Evolutionary conservation across 2,888 invertebrate species (phyloP).

Genomic region (Thelaira solivaga): DNA sequence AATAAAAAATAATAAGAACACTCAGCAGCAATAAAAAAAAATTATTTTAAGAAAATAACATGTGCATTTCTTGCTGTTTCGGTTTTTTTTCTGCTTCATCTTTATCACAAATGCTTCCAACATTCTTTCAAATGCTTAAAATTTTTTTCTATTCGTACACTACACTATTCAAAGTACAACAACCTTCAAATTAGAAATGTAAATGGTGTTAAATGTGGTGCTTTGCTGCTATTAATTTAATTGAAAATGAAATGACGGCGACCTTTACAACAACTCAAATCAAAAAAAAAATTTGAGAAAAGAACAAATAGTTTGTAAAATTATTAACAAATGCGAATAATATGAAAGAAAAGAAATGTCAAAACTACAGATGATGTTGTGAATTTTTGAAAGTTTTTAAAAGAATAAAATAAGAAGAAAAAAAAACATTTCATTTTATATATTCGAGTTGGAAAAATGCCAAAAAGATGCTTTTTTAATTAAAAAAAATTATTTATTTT

Average conservation of each 20-base stretch:
- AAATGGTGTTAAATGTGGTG: slow-evolving; percentile 5
- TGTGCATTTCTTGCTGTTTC: neutral
- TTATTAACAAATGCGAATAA: neutral
- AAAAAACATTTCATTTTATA: neutral
- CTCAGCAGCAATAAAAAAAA: neutral
- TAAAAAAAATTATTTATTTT: slow-evolving; percentile 10
- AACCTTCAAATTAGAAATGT: slow-evolving; percentile 37
- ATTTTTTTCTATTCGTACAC: too few relatives aligned
- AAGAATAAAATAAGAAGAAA: slow-evolving; percentile 4
- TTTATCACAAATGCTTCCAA: slow-evolving; percentile 2
- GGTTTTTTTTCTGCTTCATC: too few relatives aligned
- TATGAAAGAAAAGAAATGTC: slow-evolving; percentile 21
- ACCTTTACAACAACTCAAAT: slow-evolving; percentile 32
- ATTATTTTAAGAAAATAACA: neutral
- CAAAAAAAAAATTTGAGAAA: neutral
- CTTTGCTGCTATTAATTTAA: neutral
- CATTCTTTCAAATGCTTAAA: slow-evolving; percentile 1
- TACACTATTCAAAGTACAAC: slow-evolving; percentile 21
- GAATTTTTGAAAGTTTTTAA: slow-evolving; percentile 9
- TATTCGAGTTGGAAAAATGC: slow-evolving; percentile 39
- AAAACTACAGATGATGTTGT: slow-evolving; percentile 33
- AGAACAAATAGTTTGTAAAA: neutral
- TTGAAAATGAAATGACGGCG: slow-evolving; percentile 25
- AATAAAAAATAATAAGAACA: neutral
- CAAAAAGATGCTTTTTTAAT: slow-evolving; percentile 16